Base-by-base conservation (phyloP, 2,888 invertebrate species). In the Rhingia campestris region DNA sequence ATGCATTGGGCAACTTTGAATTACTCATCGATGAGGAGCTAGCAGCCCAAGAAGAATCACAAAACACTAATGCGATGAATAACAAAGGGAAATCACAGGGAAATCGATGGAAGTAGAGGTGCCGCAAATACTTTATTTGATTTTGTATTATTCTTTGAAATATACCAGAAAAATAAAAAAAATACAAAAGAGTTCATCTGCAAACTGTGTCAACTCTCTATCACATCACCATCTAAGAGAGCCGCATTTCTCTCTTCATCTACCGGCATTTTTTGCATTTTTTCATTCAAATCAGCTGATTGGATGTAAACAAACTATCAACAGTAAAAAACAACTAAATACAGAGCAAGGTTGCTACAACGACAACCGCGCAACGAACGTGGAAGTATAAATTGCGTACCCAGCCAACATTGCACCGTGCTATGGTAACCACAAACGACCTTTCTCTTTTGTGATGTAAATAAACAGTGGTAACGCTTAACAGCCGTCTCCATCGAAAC, bases 1-100 rank as follows among this genome's bases (percentile, higher is more conserved):
- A 97, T 87, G 94, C 95, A n/a, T 91, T 96, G 87, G 96, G 95
- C 0, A 96, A 96, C 90, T 97, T 97, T 89, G 97, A 97, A 88
- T 91, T 97, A 45, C 92, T 97, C 6, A 93, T 97, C 64, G 97
- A 97, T 88, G 97, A 97, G 91, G 97, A 97, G 86, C 89, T 96
- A 80, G 92, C 95, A 1, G 93, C 94, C 73, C 95, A 94, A 88
- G 95, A 95, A 30, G 94, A 94, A 61, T 9, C 39, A 47, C 74
- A 70, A 10, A 67, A 10, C 10, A 67, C 41, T 22, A 76, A 66
- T 39, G 86, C 87, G 30, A 70, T 82, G 9, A 86, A 37, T 54
- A 86, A 63, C 35, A 87, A 87, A 72, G 74, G 85, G 0, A 87
- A 87, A 45, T 77, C 87, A 6, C 82, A 75, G 43, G 88, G 89